These are phyloP conservation scores for Arge pagana DNA, from an alignment of 2,888 invertebrate species.

Conservation along the genomic window DNA sequence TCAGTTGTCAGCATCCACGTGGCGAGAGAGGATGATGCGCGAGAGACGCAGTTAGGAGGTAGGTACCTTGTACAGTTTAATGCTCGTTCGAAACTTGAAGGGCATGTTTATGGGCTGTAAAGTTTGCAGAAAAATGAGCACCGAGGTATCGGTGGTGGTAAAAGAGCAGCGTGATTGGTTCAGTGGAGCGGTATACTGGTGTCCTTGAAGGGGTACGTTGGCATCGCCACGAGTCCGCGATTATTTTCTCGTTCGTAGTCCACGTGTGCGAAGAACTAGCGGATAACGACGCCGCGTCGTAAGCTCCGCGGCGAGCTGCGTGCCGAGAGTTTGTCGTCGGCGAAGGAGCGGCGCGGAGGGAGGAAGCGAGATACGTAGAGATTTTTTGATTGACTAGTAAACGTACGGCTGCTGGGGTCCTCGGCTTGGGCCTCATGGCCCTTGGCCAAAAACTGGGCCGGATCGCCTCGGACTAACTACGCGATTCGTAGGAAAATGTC, in stretches of 20 bases:
- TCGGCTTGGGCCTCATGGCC: too few relatives aligned
- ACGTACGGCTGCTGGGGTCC: conserved; percentile 18
- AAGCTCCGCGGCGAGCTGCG: background rate
- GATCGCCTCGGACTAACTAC: too few relatives aligned
- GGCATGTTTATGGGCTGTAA: too few relatives aligned
- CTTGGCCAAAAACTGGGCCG: too few relatives aligned
- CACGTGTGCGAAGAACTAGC: background rate
- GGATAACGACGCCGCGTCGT: background rate
- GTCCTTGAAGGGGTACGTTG: conserved; percentile 56
- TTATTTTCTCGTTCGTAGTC: conserved; percentile 25
- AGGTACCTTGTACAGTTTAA: too few relatives aligned
- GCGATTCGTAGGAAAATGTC: too few relatives aligned
- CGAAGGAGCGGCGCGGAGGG: background rate
- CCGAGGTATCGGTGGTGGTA: conserved; percentile 21
- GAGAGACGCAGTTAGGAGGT: too few relatives aligned
- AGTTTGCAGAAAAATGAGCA: background rate
- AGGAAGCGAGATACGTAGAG: background rate
- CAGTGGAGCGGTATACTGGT: conserved; percentile 57
- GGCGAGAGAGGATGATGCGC: too few relatives aligned
- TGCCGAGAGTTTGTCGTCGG: background rate
- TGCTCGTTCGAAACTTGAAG: too few relatives aligned
- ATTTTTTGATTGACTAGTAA: background rate
- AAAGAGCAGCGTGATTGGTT: conserved; percentile 55
- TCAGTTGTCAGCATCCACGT: too few relatives aligned
- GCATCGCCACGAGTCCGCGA: conserved; percentile 33